These are phyloP conservation scores for Proctacanthus coquilletti DNA, from an alignment of 1,140 invertebrate genomes.

Conservation along the genomic window DNA sequence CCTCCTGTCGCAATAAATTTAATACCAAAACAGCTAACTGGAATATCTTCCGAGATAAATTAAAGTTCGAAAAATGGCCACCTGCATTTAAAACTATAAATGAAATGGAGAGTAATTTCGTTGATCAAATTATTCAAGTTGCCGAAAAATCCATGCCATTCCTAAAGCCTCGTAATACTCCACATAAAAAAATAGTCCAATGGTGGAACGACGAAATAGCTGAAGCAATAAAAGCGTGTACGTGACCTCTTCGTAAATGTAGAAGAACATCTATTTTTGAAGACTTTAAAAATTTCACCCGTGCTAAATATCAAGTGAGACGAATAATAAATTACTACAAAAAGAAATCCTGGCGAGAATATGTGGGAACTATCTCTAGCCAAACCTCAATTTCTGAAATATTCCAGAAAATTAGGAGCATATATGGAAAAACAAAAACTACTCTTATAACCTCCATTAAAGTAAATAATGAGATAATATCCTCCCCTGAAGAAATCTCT, in stretches of 20 bases:
- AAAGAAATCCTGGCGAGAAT: no score
- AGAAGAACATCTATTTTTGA: background rate
- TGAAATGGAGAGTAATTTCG: no score
- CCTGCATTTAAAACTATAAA: no score
- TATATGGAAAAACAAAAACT: background rate
- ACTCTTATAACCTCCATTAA: background rate
- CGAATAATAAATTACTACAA: background rate
- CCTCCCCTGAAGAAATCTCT: no score
- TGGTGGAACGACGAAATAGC: slow-evolving; percentile 1
- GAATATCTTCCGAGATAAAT: background rate
- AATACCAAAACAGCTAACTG: background rate
- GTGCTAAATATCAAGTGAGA: background rate
- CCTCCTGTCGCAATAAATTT: no score
- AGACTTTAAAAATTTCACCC: background rate
- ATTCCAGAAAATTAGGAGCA: no score
- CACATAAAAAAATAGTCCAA: background rate
- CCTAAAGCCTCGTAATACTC: no score
- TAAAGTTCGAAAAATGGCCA: slow-evolving; percentile 1
- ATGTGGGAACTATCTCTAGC: no score
- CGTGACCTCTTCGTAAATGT: background rate
- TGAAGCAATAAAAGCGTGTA: background rate
- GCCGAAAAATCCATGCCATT: no score
- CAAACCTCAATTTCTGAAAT: no score
- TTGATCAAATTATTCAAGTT: background rate
- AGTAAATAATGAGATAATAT: background rate